These are phyloP conservation scores for Leuciscus idus DNA, from an alignment of 2,113 vertebrate genomes.

Conservation along the genomic window DNA sequence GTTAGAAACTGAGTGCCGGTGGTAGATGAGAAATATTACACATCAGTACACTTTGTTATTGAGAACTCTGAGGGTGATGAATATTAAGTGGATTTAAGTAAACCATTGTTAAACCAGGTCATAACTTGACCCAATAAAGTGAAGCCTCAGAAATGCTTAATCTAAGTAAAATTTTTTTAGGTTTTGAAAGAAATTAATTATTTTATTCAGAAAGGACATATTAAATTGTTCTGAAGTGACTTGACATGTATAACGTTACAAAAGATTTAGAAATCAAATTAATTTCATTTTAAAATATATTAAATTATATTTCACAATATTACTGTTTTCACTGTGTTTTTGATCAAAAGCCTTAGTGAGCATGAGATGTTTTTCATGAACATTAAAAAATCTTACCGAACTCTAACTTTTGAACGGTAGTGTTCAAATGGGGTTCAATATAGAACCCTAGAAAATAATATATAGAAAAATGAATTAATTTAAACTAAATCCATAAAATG, in stretches of 20 bases:
- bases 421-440: too few relatives aligned
- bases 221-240: too few relatives aligned
- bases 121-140: not conserved
- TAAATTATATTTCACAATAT: not conserved
- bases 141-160: too few relatives aligned
- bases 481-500: too few relatives aligned
- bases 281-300: not conserved
- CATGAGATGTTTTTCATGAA: not conserved
- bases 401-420: not conserved
- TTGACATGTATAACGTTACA: not conserved
- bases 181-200: too few relatives aligned
- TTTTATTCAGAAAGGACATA: too few relatives aligned
- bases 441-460: too few relatives aligned
- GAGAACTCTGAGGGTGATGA: not conserved
- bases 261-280: not conserved
- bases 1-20: constrained; percentile 25
- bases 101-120: not conserved
- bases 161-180: too few relatives aligned
- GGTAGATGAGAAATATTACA: not conserved
- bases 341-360: not conserved
- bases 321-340: not conserved
- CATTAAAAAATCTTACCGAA: not conserved
- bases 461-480: too few relatives aligned
- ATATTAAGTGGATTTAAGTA: not conserved
- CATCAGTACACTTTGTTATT: not conserved